A percentile compares a stretch with the other conserved stretches of the same genome.
phyloP scores from a whole-genome alignment of 2,113 vertebrate genomes.

The Equus quagga region DNA sequence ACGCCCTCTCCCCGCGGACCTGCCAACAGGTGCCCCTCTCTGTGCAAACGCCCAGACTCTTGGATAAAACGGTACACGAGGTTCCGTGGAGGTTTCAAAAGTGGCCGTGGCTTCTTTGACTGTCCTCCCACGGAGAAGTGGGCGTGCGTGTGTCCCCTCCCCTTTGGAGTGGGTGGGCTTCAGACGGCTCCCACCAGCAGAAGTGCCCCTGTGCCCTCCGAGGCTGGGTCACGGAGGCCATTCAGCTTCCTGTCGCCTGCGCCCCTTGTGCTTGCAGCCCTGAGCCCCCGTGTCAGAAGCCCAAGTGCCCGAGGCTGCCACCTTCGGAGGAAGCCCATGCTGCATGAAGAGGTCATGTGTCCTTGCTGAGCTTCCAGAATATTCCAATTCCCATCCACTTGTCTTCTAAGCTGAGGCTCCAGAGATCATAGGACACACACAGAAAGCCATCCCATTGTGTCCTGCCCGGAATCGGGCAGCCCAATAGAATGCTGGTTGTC shows the following conservation, averaged over 20 bases:
- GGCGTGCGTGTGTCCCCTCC: neutral
- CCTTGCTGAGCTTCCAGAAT: neutral
- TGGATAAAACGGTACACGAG: neutral
- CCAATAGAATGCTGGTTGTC: neutral
- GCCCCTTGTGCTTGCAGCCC: neutral
- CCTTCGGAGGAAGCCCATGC: neutral
- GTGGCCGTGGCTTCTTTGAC: neutral
- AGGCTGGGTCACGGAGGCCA: fast-evolving
- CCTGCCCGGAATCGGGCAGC: fast-evolving
- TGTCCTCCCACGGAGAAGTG: neutral
- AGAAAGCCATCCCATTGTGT: neutral
- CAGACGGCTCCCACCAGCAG: neutral
- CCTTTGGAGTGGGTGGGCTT: neutral
- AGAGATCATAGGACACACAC: fast-evolving
- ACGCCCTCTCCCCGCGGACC: too few relatives aligned
- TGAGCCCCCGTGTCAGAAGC: fast-evolving
- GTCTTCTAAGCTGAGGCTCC: neutral
- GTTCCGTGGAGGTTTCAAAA: too few relatives aligned
- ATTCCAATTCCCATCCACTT: too few relatives aligned
- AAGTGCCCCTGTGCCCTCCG: neutral
- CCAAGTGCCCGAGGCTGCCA: fast-evolving
- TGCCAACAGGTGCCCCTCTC: fast-evolving
- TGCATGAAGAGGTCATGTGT: fast-evolving
- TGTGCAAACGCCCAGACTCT: neutral
- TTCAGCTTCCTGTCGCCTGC: neutral